Conservation (phyloP, 2,888 invertebrate genomes). For the Erebia epiphron region DNA sequence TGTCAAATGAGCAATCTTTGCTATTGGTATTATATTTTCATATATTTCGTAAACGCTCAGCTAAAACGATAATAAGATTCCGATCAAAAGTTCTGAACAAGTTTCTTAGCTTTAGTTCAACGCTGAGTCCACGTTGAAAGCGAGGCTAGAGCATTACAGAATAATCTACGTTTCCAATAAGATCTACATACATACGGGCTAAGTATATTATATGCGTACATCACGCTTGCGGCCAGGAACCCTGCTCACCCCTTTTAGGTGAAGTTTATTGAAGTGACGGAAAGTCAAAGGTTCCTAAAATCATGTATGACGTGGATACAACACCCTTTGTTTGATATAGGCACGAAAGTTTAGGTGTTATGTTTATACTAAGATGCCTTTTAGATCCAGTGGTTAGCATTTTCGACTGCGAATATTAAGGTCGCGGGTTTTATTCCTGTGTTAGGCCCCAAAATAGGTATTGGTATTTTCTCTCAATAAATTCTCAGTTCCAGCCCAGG, state of each 20-base stretch:
- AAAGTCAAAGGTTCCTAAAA: constrained; percentile 11
- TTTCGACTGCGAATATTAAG: neutral
- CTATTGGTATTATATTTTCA: neutral
- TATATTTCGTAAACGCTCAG: neutral
- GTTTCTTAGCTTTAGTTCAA: neutral
- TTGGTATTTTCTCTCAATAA: too few species aligned
- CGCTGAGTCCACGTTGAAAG: neutral
- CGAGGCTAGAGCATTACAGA: neutral
- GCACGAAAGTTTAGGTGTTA: neutral
- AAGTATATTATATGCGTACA: neutral
- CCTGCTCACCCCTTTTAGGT: constrained; percentile 1
- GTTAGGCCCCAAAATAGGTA: too few species aligned
- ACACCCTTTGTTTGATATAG: neutral
- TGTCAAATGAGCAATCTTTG: neutral
- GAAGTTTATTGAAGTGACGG: constrained; percentile 8
- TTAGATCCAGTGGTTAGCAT: too few species aligned
- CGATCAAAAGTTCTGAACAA: neutral
- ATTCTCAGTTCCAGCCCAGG: too few species aligned
- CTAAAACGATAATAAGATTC: neutral
- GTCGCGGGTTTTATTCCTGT: neutral
- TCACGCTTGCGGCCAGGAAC: neutral
- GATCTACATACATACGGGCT: neutral
- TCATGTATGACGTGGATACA: neutral
- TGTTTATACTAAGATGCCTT: too few species aligned
- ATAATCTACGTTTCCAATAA: neutral